Conservation (phyloP, 2,797 vertebrate species). For the Fratercula arctica region DNA sequence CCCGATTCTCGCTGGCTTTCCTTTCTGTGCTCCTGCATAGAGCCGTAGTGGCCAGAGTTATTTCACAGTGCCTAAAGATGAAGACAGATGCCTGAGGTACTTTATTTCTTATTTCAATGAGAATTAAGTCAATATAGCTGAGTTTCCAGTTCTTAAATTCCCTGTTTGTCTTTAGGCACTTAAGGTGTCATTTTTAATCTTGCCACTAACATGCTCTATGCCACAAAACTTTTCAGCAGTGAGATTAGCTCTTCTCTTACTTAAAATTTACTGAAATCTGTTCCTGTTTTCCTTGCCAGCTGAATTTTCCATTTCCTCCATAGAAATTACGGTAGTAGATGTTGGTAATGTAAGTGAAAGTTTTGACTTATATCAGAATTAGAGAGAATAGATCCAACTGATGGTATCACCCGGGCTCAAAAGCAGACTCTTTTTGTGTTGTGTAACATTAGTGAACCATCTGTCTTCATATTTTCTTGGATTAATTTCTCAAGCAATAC, state of each 20-base stretch:
- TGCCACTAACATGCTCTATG: fast-evolving
- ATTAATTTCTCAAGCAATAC: neutral
- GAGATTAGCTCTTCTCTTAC: neutral
- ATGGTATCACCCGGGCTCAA: fast-evolving
- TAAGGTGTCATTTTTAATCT: neutral
- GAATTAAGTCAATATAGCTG: neutral
- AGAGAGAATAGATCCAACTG: neutral
- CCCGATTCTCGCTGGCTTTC: neutral
- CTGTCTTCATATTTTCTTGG: neutral
- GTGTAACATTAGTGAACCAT: neutral
- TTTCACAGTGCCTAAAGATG: neutral
- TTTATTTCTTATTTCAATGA: neutral
- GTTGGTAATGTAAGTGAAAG: neutral
- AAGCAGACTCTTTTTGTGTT: neutral
- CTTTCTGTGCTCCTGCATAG: neutral
- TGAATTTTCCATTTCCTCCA: neutral
- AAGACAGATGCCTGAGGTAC: neutral
- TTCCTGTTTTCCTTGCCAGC: neutral
- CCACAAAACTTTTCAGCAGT: neutral
- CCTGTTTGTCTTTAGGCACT: neutral
- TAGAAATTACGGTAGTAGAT: neutral
- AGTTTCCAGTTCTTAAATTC: neutral
- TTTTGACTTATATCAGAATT: neutral
- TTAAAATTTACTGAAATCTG: neutral
- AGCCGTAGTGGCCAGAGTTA: neutral